These are phyloP conservation scores for Idris sp. DNA, from an alignment of 1,140 invertebrate species.

Conservation along the genomic window DNA sequence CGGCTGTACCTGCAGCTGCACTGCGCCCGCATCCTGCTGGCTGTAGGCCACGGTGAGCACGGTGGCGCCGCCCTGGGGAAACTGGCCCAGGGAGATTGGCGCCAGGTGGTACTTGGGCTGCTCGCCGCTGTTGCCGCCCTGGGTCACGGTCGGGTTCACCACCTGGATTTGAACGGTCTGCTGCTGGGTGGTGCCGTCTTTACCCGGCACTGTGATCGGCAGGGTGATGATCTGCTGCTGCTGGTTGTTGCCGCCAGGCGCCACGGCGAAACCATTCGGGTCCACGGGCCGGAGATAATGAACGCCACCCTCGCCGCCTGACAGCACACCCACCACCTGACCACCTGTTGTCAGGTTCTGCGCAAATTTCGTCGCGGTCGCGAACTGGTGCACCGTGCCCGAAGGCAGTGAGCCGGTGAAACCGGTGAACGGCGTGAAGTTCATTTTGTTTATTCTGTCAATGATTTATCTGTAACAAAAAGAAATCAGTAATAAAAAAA, in stretches of 20 bases:
- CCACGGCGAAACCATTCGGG: slow-evolving; percentile 79
- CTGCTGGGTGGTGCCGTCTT: slow-evolving; percentile 84
- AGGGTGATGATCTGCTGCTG: slow-evolving; percentile 84
- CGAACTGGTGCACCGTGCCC: slow-evolving; percentile 83
- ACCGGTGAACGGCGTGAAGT: slow-evolving; percentile 84
- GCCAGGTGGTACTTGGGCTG: slow-evolving; percentile 85
- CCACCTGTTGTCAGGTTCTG: slow-evolving; percentile 81
- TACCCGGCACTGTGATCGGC: slow-evolving; percentile 86
- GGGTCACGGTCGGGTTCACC: slow-evolving; percentile 80
- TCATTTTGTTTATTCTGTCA: slow-evolving; percentile 78
- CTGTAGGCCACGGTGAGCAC: slow-evolving; percentile 86
- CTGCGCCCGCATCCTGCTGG: slow-evolving; percentile 78
- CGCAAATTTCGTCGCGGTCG: slow-evolving; percentile 81
- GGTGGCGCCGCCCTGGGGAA: slow-evolving; percentile 80
- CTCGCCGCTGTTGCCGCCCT: slow-evolving; percentile 77
- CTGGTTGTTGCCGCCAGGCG: slow-evolving; percentile 74
- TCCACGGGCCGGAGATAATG: slow-evolving; percentile 86
- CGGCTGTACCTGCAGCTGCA: slow-evolving; percentile 79
- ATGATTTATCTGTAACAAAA: slow-evolving; percentile 55
- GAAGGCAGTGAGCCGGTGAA: slow-evolving; percentile 81
- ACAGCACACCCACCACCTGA: slow-evolving; percentile 80
- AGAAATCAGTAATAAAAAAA: too few relatives aligned
- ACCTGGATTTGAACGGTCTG: slow-evolving; percentile 89
- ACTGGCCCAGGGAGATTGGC: slow-evolving; percentile 81
- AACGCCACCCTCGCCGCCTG: slow-evolving; percentile 84